phyloP scores from a whole-genome alignment of 2,888 invertebrate genomes.

The Ennomos erosarius region DNA sequence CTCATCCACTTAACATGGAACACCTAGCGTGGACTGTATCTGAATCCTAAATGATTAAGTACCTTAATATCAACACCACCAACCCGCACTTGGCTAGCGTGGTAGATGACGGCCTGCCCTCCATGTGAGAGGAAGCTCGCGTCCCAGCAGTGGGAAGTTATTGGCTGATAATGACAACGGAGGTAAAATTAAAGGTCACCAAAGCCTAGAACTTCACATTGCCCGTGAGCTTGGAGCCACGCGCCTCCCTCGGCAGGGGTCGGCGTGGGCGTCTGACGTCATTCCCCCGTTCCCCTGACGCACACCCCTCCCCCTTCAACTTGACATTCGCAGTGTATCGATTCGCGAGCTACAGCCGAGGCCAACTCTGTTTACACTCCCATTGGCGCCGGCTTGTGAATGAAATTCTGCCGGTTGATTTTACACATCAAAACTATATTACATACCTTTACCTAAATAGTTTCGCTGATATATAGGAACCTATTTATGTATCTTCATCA shows the following conservation, averaged over 20 bases:
- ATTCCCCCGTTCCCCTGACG: conserved; percentile 36
- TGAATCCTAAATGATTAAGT: no score
- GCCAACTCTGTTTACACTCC: conserved; percentile 50
- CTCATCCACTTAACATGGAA: no score
- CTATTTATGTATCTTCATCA: no score
- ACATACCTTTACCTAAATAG: no score
- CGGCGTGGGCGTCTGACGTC: conserved; percentile 61
- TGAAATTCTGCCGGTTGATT: conserved; percentile 25
- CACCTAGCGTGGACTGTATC: no score
- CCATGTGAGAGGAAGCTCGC: no score
- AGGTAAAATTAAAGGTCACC: conserved; percentile 14
- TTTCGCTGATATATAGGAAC: no score
- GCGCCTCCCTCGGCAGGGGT: conserved; percentile 30
- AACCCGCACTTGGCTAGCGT: no score
- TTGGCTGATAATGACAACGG: no score
- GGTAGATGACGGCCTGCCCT: no score
- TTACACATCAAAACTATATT: conserved; percentile 23
- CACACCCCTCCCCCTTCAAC: conserved; percentile 55
- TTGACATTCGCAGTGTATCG: conserved; percentile 70
- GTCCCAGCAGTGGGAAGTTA: no score
- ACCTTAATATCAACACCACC: no score
- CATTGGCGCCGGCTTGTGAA: conserved; percentile 32
- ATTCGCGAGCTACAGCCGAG: conserved; percentile 58
- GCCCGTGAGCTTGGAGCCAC: conserved; percentile 9
- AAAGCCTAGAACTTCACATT: conserved; percentile 26